phyloP scores from a whole-genome alignment of 2,113 vertebrate species.

The Rhabdornis inornatus region DNA sequence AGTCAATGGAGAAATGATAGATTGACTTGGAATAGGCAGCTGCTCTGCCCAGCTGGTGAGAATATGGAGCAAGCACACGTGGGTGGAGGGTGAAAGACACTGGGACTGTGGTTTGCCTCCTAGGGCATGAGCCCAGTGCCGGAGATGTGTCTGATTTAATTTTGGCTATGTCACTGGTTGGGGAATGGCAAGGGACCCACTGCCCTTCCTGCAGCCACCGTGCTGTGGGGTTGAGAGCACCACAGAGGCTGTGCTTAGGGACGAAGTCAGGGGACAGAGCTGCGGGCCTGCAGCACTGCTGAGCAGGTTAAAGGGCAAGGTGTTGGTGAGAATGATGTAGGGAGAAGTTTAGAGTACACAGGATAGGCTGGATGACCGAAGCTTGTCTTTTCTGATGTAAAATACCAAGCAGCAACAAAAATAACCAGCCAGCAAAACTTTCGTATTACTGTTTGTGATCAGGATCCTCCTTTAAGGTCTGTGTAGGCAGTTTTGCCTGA shows the following conservation, averaged over 20 bases:
- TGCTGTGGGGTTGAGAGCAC: background rate
- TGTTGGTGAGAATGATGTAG: background rate
- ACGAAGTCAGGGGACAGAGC: background rate
- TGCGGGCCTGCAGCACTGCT: background rate
- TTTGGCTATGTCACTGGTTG: background rate
- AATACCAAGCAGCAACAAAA: background rate
- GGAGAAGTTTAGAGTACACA: background rate
- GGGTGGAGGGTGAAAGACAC: background rate
- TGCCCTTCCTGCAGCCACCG: rapidly evolving
- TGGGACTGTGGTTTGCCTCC: rapidly evolving
- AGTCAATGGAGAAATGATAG: background rate
- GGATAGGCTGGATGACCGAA: background rate
- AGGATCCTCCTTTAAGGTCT: background rate
- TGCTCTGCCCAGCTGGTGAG: background rate
- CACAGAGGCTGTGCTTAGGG: background rate
- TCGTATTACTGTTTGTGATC: background rate
- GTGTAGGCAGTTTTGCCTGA: background rate
- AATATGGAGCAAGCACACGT: rapidly evolving
- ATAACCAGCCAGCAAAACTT: background rate
- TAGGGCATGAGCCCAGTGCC: background rate
- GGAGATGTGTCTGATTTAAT: background rate
- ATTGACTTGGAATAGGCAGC: background rate
- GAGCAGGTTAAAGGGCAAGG: background rate
- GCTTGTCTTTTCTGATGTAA: background rate
- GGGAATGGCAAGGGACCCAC: background rate